Conservation (phyloP, 1,140 invertebrate species). For the Phthorimaea operculella region DNA sequence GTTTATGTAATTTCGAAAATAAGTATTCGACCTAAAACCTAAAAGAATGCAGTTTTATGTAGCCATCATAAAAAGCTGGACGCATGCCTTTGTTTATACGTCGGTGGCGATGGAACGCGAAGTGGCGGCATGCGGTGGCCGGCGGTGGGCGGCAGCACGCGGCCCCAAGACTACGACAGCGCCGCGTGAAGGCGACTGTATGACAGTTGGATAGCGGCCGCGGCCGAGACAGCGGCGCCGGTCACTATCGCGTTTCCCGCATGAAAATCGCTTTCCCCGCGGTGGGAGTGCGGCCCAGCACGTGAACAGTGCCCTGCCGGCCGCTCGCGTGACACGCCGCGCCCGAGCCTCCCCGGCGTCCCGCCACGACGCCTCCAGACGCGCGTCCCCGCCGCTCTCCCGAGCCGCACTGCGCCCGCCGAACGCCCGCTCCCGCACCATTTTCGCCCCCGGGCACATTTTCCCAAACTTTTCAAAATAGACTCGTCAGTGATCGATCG, state of each 20-base stretch:
- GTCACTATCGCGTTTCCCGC: slow-evolving; percentile 60
- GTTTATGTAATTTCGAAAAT: too few species aligned
- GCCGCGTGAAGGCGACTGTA: slow-evolving; percentile 12
- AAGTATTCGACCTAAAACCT: too few species aligned
- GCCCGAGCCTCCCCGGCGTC: slow-evolving; percentile 21
- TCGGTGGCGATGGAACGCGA: neutral
- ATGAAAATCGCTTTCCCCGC: slow-evolving; percentile 65
- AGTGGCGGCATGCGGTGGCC: neutral
- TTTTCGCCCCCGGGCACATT: slow-evolving; percentile 28
- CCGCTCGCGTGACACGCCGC: slow-evolving; percentile 62
- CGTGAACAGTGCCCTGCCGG: slow-evolving; percentile 63
- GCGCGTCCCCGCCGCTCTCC: slow-evolving; percentile 46
- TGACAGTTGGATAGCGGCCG: slow-evolving; percentile 45
- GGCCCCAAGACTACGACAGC: too few species aligned
- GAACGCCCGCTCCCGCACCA: slow-evolving; percentile 30
- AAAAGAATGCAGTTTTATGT: too few species aligned
- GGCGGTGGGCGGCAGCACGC: neutral
- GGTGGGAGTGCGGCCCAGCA: slow-evolving; percentile 37
- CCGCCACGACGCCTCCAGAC: slow-evolving; percentile 36
- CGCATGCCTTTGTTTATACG: too few species aligned
- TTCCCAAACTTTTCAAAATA: slow-evolving; percentile 45
- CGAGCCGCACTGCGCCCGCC: slow-evolving; percentile 30
- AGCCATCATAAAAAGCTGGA: too few species aligned
- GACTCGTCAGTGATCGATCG: slow-evolving; percentile 46
- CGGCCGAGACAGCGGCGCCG: slow-evolving; percentile 54